Evolutionary conservation across 2,113 vertebrate genomes (phyloP).

Genomic region (Ameiurus melas): DNA sequence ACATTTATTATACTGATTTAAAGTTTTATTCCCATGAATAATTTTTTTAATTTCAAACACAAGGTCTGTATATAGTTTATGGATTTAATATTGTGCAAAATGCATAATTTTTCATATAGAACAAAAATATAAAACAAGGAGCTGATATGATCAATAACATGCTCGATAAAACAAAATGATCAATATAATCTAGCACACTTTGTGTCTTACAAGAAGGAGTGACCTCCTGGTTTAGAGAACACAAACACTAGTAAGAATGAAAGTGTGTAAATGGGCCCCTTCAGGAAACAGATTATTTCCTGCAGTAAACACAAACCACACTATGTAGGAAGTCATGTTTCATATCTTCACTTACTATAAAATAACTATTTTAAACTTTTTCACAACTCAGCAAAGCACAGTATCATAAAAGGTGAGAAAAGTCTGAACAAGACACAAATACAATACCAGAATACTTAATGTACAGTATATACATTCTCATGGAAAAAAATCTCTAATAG

Average conservation of each 20-base stretch:
- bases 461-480: neutral
- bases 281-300: neutral
- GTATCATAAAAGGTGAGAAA: neutral
- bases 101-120: too few species aligned
- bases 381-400: neutral
- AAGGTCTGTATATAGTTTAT: too few species aligned
- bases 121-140: too few species aligned
- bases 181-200: neutral
- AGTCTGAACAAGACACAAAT: neutral
- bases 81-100: too few species aligned
- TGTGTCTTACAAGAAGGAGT: neutral
- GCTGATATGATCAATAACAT: too few species aligned
- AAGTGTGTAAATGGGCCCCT: neutral
- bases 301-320: neutral
- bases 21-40: neutral
- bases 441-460: neutral
- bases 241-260: too few species aligned
- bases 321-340: neutral
- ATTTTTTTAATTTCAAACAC: neutral
- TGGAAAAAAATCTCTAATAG: conserved; percentile 30
- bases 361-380: neutral
- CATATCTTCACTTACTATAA: neutral
- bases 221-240: neutral
- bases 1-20: neutral
- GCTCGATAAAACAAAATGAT: neutral